Base-by-base conservation (phyloP, 1,140 invertebrate species). In the Ceratitis capitata region DNA sequence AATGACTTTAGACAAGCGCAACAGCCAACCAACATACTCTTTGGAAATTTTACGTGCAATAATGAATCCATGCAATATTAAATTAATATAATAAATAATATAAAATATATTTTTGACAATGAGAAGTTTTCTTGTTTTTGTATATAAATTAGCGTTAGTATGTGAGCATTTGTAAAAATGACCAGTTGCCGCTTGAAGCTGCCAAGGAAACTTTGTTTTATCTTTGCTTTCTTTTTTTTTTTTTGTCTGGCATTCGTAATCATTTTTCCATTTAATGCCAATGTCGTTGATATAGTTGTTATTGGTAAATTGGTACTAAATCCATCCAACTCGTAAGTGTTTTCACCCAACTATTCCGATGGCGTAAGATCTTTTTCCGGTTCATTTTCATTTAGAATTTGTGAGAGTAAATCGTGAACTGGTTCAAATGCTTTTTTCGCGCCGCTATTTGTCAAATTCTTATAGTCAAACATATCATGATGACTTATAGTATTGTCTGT, bases 381-480 rank as follows among this genome's bases (percentile, higher is more conserved):
- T 92, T 96, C 95, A 86, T 94, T 94, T 92, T 96, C 96, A 88
- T 93, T 94, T 47, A 97, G 92, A 86, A 97, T 93, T 91, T 97
- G 95, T 85, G 94, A 93, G 16, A 97, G 92, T 85, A 97, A 92
- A 92, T 97, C 96, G 92, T 96, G 94, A 47, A 97, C 94, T 47
- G 96, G 95, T 92, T 96, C 96, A 92, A 97, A 97, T 32, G 95
- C 95, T 92, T 97, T 97, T 88, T 94, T 93, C 92, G 97, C 97
- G 58, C 96, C 97, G 83, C 95, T 93, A 92, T 96, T 95, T 3
- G 96, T 97, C 47, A 97, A 93, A 89, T 97, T 96, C 42, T 98
- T 93, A 92, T 97, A 98, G 92, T 98, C 97, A 89, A 92, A 92
- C 96, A 98, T 97, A 90, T 98, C 97, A 89, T 95, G 95, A 89